These are phyloP conservation scores for Mycteria americana DNA, from an alignment of 2,797 vertebrate species.

Conservation along the genomic window DNA sequence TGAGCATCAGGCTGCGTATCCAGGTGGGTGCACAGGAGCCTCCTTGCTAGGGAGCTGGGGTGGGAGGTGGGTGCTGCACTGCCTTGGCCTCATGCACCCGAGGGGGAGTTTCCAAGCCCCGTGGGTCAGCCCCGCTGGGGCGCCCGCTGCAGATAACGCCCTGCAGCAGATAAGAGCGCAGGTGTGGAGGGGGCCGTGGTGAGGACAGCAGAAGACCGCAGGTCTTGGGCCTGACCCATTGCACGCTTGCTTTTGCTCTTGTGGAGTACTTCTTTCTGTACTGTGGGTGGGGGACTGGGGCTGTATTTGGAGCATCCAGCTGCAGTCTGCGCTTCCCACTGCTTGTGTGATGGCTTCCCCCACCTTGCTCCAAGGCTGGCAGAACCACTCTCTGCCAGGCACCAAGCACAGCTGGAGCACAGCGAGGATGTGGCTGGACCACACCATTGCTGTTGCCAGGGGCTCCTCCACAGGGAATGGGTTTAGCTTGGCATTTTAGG, in stretches of 20 bases:
- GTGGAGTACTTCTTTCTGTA: not conserved
- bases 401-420: not conserved
- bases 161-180: not conserved
- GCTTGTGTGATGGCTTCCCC: no score
- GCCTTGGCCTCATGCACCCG: not conserved
- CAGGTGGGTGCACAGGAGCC: fast-evolving
- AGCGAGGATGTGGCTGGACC: not conserved
- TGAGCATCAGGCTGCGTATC: not conserved
- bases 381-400: not conserved
- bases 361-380: not conserved
- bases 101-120: not conserved
- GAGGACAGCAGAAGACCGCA: not conserved
- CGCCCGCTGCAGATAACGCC: not conserved
- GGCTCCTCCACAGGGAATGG: not conserved
- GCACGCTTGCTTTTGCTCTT: not conserved
- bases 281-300: fast-evolving
- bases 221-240: not conserved
- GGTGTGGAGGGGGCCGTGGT: fast-evolving
- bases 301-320: not conserved
- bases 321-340: not conserved
- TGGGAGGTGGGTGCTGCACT: fast-evolving
- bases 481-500: fast-evolving
- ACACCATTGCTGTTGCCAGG: fast-evolving
- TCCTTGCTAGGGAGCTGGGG: no score
- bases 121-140: not conserved